Percentiles rank a stretch among this genome's conserved stretches.
Evolutionary conservation across 2,797 vertebrate species (phyloP).

Genomic region (Atherinosoma microstoma): DNA sequence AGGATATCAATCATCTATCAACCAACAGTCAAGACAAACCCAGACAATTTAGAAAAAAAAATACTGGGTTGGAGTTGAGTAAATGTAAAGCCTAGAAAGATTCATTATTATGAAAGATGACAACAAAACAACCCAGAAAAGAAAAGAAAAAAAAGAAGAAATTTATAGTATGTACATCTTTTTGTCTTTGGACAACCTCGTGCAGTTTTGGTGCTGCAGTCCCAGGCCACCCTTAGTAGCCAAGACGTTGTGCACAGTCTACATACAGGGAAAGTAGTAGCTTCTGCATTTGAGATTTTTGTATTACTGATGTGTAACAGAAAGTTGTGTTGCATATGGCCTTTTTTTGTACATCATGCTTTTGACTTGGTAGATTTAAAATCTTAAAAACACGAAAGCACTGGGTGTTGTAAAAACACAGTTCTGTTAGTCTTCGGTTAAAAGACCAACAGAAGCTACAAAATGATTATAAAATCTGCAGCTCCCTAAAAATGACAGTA

Average conservation of each 20-base stretch:
- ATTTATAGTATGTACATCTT: constrained; percentile 43
- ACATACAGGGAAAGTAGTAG: background rate
- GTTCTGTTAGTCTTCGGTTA: background rate
- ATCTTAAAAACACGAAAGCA: background rate
- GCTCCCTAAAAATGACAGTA: background rate
- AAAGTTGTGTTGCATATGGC: background rate
- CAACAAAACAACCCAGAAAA: background rate
- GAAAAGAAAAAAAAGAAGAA: background rate
- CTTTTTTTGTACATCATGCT: no score
- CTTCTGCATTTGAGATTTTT: background rate
- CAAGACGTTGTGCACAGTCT: background rate
- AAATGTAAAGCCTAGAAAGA: constrained; percentile 3
- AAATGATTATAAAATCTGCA: background rate
- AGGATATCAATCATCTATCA: constrained; percentile 13
- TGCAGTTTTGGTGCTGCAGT: constrained; percentile 16
- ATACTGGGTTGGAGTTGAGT: constrained; percentile 1
- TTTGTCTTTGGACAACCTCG: constrained; percentile 10
- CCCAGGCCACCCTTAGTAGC: background rate
- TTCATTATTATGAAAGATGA: background rate
- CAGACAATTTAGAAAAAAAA: background rate
- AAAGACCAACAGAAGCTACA: background rate
- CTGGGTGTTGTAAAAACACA: background rate
- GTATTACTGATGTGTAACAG: background rate
- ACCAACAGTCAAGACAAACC: constrained; percentile 19
- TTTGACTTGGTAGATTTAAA: background rate